phyloP scores from a whole-genome alignment of 2,113 vertebrate species.

The Cisticola juncidis region DNA sequence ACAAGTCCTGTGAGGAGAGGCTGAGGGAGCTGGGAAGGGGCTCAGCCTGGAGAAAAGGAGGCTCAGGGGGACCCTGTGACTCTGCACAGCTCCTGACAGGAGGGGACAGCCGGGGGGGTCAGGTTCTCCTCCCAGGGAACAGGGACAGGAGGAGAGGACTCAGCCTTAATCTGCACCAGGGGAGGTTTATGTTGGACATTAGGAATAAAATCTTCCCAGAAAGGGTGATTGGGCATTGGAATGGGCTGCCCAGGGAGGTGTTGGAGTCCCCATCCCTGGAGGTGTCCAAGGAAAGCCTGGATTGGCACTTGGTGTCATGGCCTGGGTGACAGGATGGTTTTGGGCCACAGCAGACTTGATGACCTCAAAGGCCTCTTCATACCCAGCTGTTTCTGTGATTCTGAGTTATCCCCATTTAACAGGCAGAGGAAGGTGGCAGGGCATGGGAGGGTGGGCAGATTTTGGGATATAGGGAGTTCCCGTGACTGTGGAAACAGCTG shows the following conservation, averaged over 20 bases:
- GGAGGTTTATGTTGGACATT: background rate
- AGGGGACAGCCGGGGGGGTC: rapidly evolving
- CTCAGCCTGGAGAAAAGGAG: background rate
- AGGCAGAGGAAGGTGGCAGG: background rate
- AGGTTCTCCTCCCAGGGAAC: background rate
- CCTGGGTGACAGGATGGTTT: background rate
- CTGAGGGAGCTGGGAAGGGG: background rate
- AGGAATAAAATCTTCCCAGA: background rate
- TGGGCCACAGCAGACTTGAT: background rate
- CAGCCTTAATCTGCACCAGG: no score
- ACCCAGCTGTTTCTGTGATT: background rate
- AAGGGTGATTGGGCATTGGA: background rate
- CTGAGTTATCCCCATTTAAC: rapidly evolving
- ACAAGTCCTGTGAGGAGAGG: background rate
- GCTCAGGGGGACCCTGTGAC: background rate
- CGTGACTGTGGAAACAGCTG: background rate
- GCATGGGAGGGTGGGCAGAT: background rate
- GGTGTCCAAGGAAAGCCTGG: background rate
- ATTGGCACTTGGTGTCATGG: background rate
- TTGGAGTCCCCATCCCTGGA: background rate
- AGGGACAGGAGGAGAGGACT: background rate
- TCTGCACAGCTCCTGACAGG: background rate
- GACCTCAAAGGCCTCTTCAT: background rate
- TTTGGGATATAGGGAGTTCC: background rate
- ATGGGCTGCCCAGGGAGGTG: background rate